A percentile compares a stretch with the other conserved stretches of the same genome.
Evolutionary conservation across 2,888 invertebrate species (phyloP).

Genomic region (Chelonus formosanus): DNA sequence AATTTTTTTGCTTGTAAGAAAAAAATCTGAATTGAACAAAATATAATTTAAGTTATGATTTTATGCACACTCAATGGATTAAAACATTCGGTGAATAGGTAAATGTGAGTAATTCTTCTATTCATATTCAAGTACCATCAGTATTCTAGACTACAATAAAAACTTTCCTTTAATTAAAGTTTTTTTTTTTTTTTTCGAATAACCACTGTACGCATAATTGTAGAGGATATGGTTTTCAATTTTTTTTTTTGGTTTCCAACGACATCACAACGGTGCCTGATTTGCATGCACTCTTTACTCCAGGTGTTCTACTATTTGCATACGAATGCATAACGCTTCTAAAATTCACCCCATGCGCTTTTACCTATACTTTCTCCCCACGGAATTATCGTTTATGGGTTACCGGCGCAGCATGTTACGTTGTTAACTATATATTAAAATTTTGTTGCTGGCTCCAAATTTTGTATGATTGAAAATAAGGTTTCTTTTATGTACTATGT

Average conservation of each 20-base stretch:
- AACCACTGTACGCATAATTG: too few relatives aligned
- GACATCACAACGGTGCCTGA: constrained; percentile 43
- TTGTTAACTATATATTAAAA: constrained; percentile 55
- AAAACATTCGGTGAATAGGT: too few relatives aligned
- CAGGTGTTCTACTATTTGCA: constrained; percentile 64
- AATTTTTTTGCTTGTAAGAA: too few relatives aligned
- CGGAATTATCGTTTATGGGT: constrained; percentile 56
- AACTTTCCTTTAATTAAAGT: too few relatives aligned
- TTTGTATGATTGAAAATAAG: not conserved
- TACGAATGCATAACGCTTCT: constrained; percentile 61
- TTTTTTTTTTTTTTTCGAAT: constrained; percentile 14
- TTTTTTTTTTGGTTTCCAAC: constrained; percentile 38
- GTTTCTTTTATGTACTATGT: too few relatives aligned
- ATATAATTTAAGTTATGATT: too few relatives aligned
- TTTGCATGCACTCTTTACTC: constrained; percentile 63
- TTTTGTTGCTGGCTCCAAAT: constrained; percentile 48
- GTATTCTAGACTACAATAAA: too few relatives aligned
- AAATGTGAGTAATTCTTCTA: too few relatives aligned
- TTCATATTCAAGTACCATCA: too few relatives aligned
- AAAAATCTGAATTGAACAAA: too few relatives aligned
- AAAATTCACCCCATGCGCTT: constrained; percentile 42
- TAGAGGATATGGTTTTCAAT: too few relatives aligned
- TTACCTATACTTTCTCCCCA: constrained; percentile 37
- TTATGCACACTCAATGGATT: too few relatives aligned
- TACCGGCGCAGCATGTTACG: constrained; percentile 59